Percentiles rank a stretch among this genome's conserved stretches.
These are phyloP conservation scores for Melitaea athalia DNA, from an alignment of 2,888 invertebrate species.

Conservation along the genomic window DNA sequence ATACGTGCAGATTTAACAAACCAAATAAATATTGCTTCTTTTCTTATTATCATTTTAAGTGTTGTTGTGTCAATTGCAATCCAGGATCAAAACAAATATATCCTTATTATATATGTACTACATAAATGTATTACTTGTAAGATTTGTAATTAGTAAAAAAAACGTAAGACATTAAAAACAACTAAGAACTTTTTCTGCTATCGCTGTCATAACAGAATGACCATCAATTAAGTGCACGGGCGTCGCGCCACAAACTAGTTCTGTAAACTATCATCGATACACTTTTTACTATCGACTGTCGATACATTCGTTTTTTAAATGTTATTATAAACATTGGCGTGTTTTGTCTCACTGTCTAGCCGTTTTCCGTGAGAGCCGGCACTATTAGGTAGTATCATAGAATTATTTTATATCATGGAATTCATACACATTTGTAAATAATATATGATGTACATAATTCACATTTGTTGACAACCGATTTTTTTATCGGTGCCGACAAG, in stretches of 20 bases:
- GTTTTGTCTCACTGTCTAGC: conserved; percentile 26
- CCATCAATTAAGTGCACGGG: conserved; percentile 72
- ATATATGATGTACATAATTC: too few relatives aligned
- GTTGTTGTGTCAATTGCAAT: too few relatives aligned
- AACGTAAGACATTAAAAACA: not conserved
- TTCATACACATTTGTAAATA: too few relatives aligned
- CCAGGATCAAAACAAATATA: too few relatives aligned
- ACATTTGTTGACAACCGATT: too few relatives aligned
- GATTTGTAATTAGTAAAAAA: not conserved
- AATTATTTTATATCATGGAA: too few relatives aligned
- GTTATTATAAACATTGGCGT: conserved; percentile 26
- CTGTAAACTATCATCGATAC: conserved; percentile 56
- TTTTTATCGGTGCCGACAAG: too few relatives aligned
- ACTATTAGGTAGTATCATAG: too few relatives aligned
- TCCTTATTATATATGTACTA: too few relatives aligned
- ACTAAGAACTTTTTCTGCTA: conserved; percentile 52
- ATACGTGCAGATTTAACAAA: too few relatives aligned
- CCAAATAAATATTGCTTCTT: too few relatives aligned
- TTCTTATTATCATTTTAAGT: too few relatives aligned
- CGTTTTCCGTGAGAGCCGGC: conserved; percentile 17
- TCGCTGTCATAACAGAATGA: conserved; percentile 54
- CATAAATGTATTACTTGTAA: not conserved
- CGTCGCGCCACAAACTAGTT: conserved; percentile 65
- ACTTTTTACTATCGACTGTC: conserved; percentile 48
- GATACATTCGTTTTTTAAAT: conserved; percentile 39